Evolutionary conservation across 2,113 vertebrate genomes (phyloP), one percentile per base, ranked within the genome.

Genomic region (Cyprinodon tularosa): DNA sequence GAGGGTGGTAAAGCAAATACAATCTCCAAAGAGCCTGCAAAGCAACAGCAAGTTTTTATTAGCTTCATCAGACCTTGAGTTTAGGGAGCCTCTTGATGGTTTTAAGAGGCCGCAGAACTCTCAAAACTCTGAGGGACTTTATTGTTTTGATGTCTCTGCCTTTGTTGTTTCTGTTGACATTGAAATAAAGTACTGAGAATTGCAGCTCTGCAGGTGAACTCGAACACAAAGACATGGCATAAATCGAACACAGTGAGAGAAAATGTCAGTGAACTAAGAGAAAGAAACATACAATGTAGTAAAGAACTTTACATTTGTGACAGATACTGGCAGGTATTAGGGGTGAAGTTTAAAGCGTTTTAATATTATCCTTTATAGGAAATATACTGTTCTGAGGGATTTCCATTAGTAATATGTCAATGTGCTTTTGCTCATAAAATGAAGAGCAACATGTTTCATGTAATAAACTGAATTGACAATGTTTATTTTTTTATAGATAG

Each of bases 141-240:
- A 99, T 99, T 9, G 98, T 99, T 92, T 99, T 99, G 92, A 99
- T 99, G 93, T 99, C 98, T 72, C 97, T 84, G 2, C 98, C 98
- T 92, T 99, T 99, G 93, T 96, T 98, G 93, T 97, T 98, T 87
- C 98, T 99, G 90, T 75, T 47, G 70, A 91, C 60, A 65, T 65
- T 84, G 74, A 90, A 81, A 89, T 1, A 39, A n/a, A 53, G 59
- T 2, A 47, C 39, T 86, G 50, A 89, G 82, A 3, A 44, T 69
- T 2, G 12, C 1, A 29, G 50, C 6, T 50, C 50, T 8, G 39
- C 7, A 3, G 11, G 50, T 44, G 45, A 15, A 60, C 22, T 20
- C 3, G 59, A 6, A 20, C 39, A 86, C 50, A 40, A 37, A 47
- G 62, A 85, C 66, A 72, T 50, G 68, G 22, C 9, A 65, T 40